Evolutionary conservation across 2,888 invertebrate species (phyloP).

Genomic region (Masnerella sp.): DNA sequence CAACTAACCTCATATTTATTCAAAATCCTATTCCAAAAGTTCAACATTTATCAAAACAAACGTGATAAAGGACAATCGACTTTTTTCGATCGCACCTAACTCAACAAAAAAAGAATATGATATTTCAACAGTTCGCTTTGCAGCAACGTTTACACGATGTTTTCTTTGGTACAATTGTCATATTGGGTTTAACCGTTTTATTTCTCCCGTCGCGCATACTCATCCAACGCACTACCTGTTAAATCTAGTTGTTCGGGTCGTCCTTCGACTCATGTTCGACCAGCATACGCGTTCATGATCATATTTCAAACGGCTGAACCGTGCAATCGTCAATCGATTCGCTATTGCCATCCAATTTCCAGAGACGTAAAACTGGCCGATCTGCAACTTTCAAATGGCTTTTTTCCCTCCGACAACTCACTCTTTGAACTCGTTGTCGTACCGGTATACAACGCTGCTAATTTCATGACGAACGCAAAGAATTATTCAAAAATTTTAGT

Average conservation of each 20-base stretch:
- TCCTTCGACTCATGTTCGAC: slow-evolving; percentile 53
- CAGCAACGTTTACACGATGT: slow-evolving; percentile 24
- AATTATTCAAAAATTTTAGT: slow-evolving; percentile 24
- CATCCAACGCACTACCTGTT: slow-evolving; percentile 41
- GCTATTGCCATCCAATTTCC: slow-evolving; percentile 57
- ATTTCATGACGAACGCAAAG: slow-evolving; percentile 33
- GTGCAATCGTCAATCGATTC: slow-evolving; percentile 60
- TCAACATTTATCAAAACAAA: too few relatives aligned
- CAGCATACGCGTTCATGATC: slow-evolving; percentile 51
- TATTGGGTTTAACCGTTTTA: slow-evolving; percentile 43
- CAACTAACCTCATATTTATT: too few relatives aligned
- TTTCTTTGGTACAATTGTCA: slow-evolving; percentile 38
- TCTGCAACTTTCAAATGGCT: slow-evolving; percentile 51
- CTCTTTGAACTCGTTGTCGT: slow-evolving; percentile 43
- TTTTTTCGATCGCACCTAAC: neutral
- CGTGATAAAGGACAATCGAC: too few relatives aligned
- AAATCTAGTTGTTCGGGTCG: slow-evolving; percentile 54
- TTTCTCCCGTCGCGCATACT: slow-evolving; percentile 41
- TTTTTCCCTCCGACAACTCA: slow-evolving; percentile 51
- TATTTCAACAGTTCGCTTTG: slow-evolving; percentile 10
- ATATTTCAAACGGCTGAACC: slow-evolving; percentile 58
- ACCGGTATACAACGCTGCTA: slow-evolving; percentile 19
- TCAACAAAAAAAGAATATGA: slow-evolving; percentile 20
- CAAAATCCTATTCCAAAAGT: too few relatives aligned
- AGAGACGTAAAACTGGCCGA: slow-evolving; percentile 39